Percentiles rank a stretch among this genome's conserved stretches.
Evolutionary conservation across 2,113 vertebrate species (phyloP).

Genomic region (Ornithorhynchus anatinus): DNA sequence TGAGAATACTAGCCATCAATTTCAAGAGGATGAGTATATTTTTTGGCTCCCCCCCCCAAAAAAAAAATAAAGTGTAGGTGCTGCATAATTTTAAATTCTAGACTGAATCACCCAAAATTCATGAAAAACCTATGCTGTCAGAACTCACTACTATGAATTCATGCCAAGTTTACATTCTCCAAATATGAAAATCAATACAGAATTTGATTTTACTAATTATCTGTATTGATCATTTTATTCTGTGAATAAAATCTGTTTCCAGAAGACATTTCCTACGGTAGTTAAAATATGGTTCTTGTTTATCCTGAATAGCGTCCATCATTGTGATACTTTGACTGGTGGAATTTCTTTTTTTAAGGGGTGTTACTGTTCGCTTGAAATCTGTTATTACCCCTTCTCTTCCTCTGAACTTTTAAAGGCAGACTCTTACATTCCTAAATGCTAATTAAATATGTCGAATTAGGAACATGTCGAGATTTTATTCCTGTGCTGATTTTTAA

Average conservation of each 20-base stretch:
- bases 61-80: too few species aligned
- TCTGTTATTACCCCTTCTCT: constrained; percentile 11
- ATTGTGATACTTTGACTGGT: not conserved
- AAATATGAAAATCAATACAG: not conserved
- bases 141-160: not conserved
- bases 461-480: not conserved
- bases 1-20: too few species aligned
- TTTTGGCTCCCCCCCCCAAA: too few species aligned
- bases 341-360: constrained; percentile 15
- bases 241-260: not conserved
- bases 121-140: not conserved
- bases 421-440: not conserved
- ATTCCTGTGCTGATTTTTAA: not conserved
- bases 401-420: too few species aligned
- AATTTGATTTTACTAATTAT: constrained; percentile 9
- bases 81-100: not conserved
- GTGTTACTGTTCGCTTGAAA: not conserved
- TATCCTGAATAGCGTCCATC: not conserved
- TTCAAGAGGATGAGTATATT: too few species aligned
- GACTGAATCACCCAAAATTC: not conserved
- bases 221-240: not conserved
- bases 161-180: not conserved
- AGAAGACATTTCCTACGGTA: not conserved
- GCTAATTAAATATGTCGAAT: not conserved
- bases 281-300: not conserved